Evolutionary conservation across 2,113 vertebrate species (phyloP).

Genomic region (Chlorodrepanis virens): DNA sequence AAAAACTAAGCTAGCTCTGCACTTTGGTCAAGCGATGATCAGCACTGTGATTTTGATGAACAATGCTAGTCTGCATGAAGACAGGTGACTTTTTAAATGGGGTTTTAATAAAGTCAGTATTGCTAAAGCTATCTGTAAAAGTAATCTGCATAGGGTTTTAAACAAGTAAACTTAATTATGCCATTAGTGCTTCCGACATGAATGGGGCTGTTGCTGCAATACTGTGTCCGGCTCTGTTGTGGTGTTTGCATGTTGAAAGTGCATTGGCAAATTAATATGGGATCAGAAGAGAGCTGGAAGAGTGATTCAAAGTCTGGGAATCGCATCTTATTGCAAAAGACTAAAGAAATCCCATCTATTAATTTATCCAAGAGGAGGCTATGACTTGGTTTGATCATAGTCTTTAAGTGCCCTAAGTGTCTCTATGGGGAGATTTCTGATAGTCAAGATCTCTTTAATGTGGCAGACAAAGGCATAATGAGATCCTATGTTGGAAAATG

Average conservation of each 20-base stretch:
- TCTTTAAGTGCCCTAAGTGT: constrained; percentile 65
- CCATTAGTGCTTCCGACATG: not conserved
- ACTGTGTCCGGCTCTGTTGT: not conserved
- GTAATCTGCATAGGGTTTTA: constrained; percentile 41
- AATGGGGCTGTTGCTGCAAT: not conserved
- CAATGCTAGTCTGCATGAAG: not conserved
- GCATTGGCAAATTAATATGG: not conserved
- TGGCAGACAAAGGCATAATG: constrained; percentile 68
- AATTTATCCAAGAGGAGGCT: constrained; percentile 59
- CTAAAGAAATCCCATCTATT: constrained; percentile 56
- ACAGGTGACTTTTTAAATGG: constrained; percentile 39
- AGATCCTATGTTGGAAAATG: constrained; percentile 46
- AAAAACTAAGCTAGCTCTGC: not conserved
- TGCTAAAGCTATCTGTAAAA: constrained; percentile 37
- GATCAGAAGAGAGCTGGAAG: constrained; percentile 28
- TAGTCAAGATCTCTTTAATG: constrained; percentile 63
- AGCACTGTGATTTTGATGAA: constrained; percentile 36
- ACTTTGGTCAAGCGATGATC: not conserved
- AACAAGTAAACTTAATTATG: constrained; percentile 41
- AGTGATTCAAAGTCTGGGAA: constrained; percentile 30
- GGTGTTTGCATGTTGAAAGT: constrained; percentile 11
- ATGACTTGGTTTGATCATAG: constrained; percentile 61
- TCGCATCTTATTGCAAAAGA: constrained; percentile 29
- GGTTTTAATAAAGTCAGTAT: constrained; percentile 57
- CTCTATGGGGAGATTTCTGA: constrained; percentile 67